Conservation (phyloP, 1,140 invertebrate genomes). For the Drosophila neocordata region DNA sequence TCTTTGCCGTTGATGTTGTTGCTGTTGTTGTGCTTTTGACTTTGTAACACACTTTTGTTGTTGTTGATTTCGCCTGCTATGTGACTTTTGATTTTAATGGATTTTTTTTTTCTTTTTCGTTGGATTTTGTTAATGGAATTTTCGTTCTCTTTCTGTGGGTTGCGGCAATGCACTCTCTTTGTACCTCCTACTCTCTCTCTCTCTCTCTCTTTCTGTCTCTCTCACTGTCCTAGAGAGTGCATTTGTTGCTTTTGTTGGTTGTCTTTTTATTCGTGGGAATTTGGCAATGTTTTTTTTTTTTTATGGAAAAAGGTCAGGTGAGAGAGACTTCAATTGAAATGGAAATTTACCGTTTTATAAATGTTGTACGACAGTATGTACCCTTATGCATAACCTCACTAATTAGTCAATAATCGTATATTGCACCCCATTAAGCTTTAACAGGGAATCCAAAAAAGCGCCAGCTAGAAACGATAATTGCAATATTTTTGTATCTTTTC, state of each 20-base stretch:
- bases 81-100: slow-evolving; percentile 72
- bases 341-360: slow-evolving; percentile 19
- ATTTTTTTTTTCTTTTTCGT: slow-evolving; percentile 46
- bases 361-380: neutral
- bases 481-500: no score
- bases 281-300: slow-evolving; percentile 40
- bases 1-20: slow-evolving; percentile 28
- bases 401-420: slow-evolving; percentile 67
- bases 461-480: slow-evolving; percentile 24
- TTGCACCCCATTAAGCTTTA: slow-evolving; percentile 55
- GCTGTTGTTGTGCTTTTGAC: slow-evolving; percentile 67
- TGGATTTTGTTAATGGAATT: slow-evolving; percentile 58
- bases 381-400: slow-evolving; percentile 55
- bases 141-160: slow-evolving; percentile 33
- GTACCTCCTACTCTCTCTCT: no score
- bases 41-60: slow-evolving; percentile 78
- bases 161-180: slow-evolving; percentile 6
- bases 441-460: slow-evolving; percentile 65
- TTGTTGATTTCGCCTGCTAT: slow-evolving; percentile 66
- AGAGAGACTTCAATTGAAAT: slow-evolving; percentile 4
- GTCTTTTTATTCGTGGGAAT: slow-evolving; percentile 51
- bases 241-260: slow-evolving; percentile 31
- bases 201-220: neutral
- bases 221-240: slow-evolving; percentile 16
- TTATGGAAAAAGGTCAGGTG: slow-evolving; percentile 45